These are phyloP conservation scores for Marmota flaviventris DNA, from an alignment of 2,113 vertebrate genomes.

Conservation along the genomic window DNA sequence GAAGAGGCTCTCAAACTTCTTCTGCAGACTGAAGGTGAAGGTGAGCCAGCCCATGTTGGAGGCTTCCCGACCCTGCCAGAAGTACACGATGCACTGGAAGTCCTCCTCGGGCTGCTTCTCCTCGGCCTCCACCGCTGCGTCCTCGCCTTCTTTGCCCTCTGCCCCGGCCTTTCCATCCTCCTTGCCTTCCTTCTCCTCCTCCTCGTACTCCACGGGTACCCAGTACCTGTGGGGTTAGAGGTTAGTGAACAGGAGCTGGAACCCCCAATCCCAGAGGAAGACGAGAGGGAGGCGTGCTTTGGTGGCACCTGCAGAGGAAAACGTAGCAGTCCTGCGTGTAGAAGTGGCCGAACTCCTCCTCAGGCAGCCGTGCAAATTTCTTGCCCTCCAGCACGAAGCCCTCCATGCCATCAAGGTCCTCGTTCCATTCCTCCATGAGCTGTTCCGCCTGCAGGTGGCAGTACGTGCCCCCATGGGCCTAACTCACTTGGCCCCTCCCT, in stretches of 20 bases:
- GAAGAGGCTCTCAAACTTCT: slow-evolving; percentile 99
- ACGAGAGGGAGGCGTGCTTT: fast-evolving
- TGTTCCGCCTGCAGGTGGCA: slow-evolving; percentile 91
- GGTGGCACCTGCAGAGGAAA: slow-evolving; percentile 96
- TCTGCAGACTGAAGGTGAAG: slow-evolving; percentile 99
- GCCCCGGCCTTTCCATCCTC: slow-evolving; percentile 71
- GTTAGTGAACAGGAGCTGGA: neutral
- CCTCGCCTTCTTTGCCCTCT: slow-evolving; percentile 79
- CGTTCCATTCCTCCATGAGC: slow-evolving; percentile 99
- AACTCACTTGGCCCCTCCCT: no score
- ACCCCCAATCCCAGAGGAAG: neutral
- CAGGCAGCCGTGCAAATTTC: slow-evolving; percentile 97
- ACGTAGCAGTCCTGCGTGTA: slow-evolving; percentile 98
- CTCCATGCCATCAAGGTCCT: slow-evolving; percentile 99
- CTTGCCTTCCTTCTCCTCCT: slow-evolving; percentile 87
- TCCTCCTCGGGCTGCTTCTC: slow-evolving; percentile 97
- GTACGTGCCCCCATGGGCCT: no score
- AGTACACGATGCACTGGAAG: slow-evolving; percentile 99
- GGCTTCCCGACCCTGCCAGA: slow-evolving; percentile 99
- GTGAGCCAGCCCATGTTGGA: slow-evolving; percentile 99
- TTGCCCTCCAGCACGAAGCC: slow-evolving; percentile 98
- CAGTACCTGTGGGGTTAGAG: slow-evolving; percentile 92
- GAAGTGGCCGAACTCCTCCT: slow-evolving; percentile 99
- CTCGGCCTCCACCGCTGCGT: slow-evolving; percentile 88
- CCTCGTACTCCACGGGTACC: slow-evolving; percentile 96